Evolutionary conservation across 2,888 invertebrate species (phyloP).

Genomic region (Vesta saturnalis): DNA sequence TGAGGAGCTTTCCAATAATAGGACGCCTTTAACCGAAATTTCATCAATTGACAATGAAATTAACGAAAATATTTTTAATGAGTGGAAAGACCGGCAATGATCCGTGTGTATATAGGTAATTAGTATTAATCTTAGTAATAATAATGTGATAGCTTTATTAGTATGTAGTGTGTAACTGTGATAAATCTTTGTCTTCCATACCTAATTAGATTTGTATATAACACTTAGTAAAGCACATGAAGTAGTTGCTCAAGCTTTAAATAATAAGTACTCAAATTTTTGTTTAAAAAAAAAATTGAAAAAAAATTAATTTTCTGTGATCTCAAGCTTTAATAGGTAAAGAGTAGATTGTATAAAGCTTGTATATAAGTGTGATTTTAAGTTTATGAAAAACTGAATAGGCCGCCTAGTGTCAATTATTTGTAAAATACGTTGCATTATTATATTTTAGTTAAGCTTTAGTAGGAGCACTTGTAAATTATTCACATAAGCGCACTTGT

Average conservation of each 20-base stretch:
- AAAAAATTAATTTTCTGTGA: constrained; percentile 11
- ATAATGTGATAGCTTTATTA: too few relatives aligned
- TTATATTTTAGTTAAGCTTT: constrained; percentile 20
- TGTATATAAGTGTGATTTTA: constrained; percentile 23
- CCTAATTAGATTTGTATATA: constrained; percentile 23
- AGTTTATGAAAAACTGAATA: constrained; percentile 49
- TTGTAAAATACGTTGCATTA: constrained; percentile 49
- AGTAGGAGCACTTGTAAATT: constrained; percentile 20
- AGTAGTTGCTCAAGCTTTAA: constrained; percentile 61
- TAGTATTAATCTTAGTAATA: too few relatives aligned
- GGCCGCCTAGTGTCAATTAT: constrained; percentile 62
- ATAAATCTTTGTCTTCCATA: constrained; percentile 30
- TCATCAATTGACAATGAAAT: constrained; percentile 58
- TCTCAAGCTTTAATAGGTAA: constrained; percentile 15
- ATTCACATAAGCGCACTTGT: constrained; percentile 33
- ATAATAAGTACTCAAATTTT: constrained; percentile 35
- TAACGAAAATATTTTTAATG: constrained; percentile 68
- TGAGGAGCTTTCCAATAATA: constrained; percentile 65
- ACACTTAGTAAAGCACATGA: constrained; percentile 50
- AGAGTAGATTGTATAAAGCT: neutral
- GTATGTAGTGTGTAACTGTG: constrained; percentile 21
- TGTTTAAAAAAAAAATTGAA: constrained; percentile 16
- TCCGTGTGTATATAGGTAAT: constrained; percentile 5
- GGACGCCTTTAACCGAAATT: constrained; percentile 41
- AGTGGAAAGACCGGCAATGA: constrained; percentile 63